These are phyloP conservation scores for Mobula birostris DNA, from an alignment of 2,113 vertebrate genomes.

Conservation along the genomic window DNA sequence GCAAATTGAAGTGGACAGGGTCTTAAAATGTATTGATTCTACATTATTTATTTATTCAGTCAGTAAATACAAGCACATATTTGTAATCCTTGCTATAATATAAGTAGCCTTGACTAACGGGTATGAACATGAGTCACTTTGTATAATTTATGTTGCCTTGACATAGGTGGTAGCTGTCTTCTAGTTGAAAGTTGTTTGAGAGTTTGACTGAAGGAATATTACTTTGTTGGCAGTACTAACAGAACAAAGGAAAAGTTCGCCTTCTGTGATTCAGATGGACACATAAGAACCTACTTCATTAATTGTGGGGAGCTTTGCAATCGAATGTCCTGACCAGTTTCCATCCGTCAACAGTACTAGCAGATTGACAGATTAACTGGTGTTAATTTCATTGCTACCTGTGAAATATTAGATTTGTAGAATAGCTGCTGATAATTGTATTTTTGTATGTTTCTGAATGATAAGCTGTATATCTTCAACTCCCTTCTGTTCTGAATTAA, in stretches of 20 bases:
- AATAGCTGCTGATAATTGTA: neutral
- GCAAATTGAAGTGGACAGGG: neutral
- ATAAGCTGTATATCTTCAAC: neutral
- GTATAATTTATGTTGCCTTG: neutral
- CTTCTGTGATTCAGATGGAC: neutral
- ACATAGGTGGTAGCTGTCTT: neutral
- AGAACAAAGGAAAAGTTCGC: neutral
- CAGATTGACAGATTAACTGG: neutral
- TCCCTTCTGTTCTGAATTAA: neutral
- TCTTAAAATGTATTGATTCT: neutral
- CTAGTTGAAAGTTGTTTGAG: neutral
- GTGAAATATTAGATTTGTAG: neutral
- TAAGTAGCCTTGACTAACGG: neutral
- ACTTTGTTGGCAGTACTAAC: neutral
- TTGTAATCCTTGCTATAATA: conserved; percentile 6
- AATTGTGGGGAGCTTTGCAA: neutral
- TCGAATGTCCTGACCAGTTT: neutral
- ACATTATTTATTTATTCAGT: neutral
- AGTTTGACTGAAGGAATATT: neutral
- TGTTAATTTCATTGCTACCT: neutral
- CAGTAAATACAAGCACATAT: neutral
- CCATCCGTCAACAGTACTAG: neutral
- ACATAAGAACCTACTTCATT: neutral
- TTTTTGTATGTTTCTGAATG: neutral
- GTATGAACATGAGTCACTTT: neutral